Base-by-base conservation (phyloP, 2,888 invertebrate genomes). In the Oligia latruncula region DNA sequence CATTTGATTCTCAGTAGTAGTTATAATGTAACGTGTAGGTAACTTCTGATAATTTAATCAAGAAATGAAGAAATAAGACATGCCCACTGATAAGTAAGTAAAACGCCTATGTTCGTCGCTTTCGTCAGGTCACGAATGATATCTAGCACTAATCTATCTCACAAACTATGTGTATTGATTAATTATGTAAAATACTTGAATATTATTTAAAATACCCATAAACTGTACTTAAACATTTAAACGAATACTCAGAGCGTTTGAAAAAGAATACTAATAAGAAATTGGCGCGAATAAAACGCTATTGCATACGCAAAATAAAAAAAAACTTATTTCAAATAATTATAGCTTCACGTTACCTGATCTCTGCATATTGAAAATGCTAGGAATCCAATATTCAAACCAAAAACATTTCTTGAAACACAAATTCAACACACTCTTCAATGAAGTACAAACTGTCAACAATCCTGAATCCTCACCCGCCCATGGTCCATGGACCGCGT, bases 321-420 rank as follows among this genome's bases (percentile, higher is more conserved):
- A 43, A 46, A 64, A 71, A 71, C 40, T 67, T 1, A 67, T 67
- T 70, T 11, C 1, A 64, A 74, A 77, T 90, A 77, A 80, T 86
- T 75, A 74, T 74, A 82, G 52, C 52, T 87, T 77, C 70, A 80
- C 83, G 81, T 93, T 95, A 96, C 96, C 96, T 95, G 96, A 96
- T 96, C 96, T 95, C 95, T 96, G 96, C 96, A 96, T 96, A 91
- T 85, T 96, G 93, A 89, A 90, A 92, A 90, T 91, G 87, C 90
- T 92, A 83, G 79, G 85, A 88, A 92, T 92, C 90, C 90, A 91
- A 91, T 92, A 90, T 92, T 95, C 92, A 96, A 94, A 93, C 90
- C 90, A 93, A 93, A 95, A 95, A 95, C 96, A 97, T 96, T 92
- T 95, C 96, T 94, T 84, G 90, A 91, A 92, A 91, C 92, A 92